These are phyloP conservation scores for Poecilia velifera DNA, from an alignment of 2,797 vertebrate species.

Conservation along the genomic window DNA sequence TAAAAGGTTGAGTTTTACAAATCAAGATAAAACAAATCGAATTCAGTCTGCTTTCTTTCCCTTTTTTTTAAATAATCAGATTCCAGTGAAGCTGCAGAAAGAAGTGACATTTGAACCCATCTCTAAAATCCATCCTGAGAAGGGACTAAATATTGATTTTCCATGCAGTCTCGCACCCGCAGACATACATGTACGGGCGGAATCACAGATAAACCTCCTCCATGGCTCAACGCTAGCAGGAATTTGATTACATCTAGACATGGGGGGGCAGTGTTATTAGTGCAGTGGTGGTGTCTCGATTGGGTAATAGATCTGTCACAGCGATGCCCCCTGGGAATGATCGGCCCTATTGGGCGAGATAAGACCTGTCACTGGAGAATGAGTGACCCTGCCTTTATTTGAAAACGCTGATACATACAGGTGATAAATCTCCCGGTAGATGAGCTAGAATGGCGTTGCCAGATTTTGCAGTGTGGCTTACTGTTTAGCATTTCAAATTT, in stretches of 20 bases:
- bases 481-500: constrained; percentile 18
- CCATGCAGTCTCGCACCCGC: constrained; percentile 3
- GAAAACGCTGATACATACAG: constrained; percentile 35
- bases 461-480: neutral
- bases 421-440: constrained; percentile 35
- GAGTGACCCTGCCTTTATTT: constrained; percentile 21
- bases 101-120: constrained; percentile 54
- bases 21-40: neutral
- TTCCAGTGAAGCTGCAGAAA: constrained; percentile 35
- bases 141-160: constrained; percentile 59
- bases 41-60: neutral
- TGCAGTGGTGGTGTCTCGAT: constrained; percentile 52
- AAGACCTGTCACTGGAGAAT: constrained; percentile 36
- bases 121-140: constrained; percentile 42
- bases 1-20: neutral
- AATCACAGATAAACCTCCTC: constrained; percentile 16
- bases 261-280: constrained; percentile 45
- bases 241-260: constrained; percentile 65
- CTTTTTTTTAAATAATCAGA: constrained; percentile 1
- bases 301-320: constrained; percentile 63
- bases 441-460: neutral
- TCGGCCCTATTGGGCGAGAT: constrained; percentile 45
- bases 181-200: neutral
- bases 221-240: constrained; percentile 34
- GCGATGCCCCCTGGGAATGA: constrained; percentile 55